Evolutionary conservation across 2,797 vertebrate genomes (phyloP).

Genomic region (Carcharodon carcharias): DNA sequence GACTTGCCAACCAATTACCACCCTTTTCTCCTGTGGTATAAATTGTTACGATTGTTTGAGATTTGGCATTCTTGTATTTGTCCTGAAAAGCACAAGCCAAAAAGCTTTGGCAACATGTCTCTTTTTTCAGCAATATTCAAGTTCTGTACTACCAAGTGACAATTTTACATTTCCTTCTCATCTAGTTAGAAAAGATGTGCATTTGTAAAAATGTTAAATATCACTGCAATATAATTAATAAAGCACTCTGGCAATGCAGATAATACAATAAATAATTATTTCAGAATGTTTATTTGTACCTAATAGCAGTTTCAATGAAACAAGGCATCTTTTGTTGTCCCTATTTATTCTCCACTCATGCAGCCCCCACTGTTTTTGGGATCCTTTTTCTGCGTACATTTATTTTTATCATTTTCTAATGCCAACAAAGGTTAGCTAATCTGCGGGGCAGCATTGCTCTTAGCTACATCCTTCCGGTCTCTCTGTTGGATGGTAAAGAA

Average conservation of each 20-base stretch:
- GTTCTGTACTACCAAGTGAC: neutral
- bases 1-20: no score
- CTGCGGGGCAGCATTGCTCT: neutral
- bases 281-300: constrained; percentile 24
- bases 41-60: no score
- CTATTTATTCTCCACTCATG: neutral
- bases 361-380: neutral
- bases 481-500: neutral
- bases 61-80: no score
- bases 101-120: neutral
- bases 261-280: constrained; percentile 31
- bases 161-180: constrained; percentile 75
- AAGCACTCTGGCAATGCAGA: constrained; percentile 72
- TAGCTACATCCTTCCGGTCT: neutral
- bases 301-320: neutral
- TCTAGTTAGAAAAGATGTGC: constrained; percentile 72
- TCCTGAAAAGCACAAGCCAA: neutral
- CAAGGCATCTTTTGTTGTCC: neutral
- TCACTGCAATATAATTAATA: constrained; percentile 93
- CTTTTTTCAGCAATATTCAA: neutral
- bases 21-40: no score
- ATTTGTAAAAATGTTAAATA: constrained; percentile 99
- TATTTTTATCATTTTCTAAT: neutral
- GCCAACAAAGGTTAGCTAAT: neutral
- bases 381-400: neutral